phyloP scores from a whole-genome alignment of 2,888 invertebrate genomes.

The Drosophila niveifrons region DNA sequence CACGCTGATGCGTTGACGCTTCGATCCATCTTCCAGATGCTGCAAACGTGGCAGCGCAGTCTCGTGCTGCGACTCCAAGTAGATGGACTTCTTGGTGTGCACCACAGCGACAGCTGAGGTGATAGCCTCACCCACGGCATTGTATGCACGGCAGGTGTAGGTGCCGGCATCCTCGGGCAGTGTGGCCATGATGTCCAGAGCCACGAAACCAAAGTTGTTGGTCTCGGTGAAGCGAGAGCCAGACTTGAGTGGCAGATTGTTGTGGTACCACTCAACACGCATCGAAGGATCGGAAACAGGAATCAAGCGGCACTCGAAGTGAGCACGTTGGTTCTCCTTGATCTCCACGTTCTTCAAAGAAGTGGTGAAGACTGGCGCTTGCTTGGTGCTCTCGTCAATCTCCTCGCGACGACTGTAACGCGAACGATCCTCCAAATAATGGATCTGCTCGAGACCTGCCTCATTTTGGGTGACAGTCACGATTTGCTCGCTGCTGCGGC shows the following conservation, averaged over 20 bases:
- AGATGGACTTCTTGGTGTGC: constrained; percentile 94
- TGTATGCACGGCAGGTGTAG: constrained; percentile 97
- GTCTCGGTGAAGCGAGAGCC: constrained; percentile 98
- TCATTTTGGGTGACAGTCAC: constrained; percentile 95
- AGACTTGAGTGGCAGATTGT: constrained; percentile 94
- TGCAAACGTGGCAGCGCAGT: constrained; percentile 92
- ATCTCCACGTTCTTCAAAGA: constrained; percentile 96
- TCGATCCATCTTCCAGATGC: constrained; percentile 92
- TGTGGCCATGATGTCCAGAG: constrained; percentile 97
- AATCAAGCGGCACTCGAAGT: constrained; percentile 96
- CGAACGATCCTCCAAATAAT: constrained; percentile 94
- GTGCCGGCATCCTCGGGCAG: constrained; percentile 98
- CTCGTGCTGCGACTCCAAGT: constrained; percentile 95
- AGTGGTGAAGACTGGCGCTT: constrained; percentile 96
- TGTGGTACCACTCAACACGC: constrained; percentile 98
- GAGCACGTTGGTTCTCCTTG: constrained; percentile 97
- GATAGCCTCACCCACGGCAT: constrained; percentile 96
- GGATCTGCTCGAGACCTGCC: constrained; percentile 94
- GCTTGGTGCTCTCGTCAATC: constrained; percentile 93
- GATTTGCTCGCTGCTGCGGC: constrained; percentile 92
- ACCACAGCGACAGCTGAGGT: constrained; percentile 95
- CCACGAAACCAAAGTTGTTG: constrained; percentile 98
- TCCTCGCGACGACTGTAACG: constrained; percentile 91
- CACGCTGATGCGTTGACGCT: constrained; percentile 90
- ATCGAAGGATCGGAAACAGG: constrained; percentile 97